Evolutionary conservation across 2,888 invertebrate genomes (phyloP), one percentile per base, ranked within the genome.

Genomic region (Augiades crinisus): DNA sequence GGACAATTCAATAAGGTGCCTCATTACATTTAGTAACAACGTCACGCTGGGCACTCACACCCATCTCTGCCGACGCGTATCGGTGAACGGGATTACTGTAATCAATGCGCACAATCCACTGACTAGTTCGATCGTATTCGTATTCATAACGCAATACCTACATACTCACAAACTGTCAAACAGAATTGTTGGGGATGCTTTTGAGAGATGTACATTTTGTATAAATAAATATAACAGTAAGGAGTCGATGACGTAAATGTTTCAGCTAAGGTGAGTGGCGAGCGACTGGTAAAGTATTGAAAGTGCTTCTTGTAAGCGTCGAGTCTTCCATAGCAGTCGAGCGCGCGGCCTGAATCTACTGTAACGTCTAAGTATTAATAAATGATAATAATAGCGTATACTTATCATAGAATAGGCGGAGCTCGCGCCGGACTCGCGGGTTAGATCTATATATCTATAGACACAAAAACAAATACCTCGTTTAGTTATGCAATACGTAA

Each of bases 241-340:
- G 83, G 77, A 78, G 81, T 84, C 82, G 78, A 79, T 75, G 80
- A 73, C 74, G 78, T 82, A 83, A 77, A 57, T 49, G 63, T 66
- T 62, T 61, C 68, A 73, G 66, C 70, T 65, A 27, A 27, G 78
- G 76, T 75, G 80, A 73, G 77, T 75, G 80, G 82, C 84, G 86
- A 72, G 73, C 83, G 86, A 81, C 85, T 85, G 85, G 83, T 66
- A 66, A 68, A 71, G 79, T 83, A 81, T 79, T 83, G 85, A 81
- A 78, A 80, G 80, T 85, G 88, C 88, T 88, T 88, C 80, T 80
- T 72, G 81, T 73, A 86, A 88, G 89, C 87, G 85, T 84, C 78
- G 81, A 81, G 89, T 89, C 89, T 89, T 89, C 89, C 89, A 89
- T 85, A 88, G 81, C 88, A 85, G 88, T 88, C 87, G 84, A 72